Evolutionary conservation across 1,140 invertebrate species (phyloP), one percentile per base, ranked within the genome.

Genomic region (Triops cancriformis): DNA sequence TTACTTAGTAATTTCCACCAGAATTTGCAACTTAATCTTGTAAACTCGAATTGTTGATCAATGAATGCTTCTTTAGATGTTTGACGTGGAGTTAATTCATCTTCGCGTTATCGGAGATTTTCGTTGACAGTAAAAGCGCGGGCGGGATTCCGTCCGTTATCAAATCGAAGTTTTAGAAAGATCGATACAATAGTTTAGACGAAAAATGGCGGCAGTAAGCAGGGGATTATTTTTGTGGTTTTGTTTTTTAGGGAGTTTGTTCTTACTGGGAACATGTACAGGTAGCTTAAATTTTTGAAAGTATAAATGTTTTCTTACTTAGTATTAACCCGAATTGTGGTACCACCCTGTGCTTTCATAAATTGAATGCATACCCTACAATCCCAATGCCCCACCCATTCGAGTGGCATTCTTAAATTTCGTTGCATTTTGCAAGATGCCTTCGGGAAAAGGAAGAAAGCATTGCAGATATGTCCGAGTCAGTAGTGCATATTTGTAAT

Each of bases 131-230:
- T 2, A n/a, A 37, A 37, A 37, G 31, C 31, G 31, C 31, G 31
- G 31, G 31, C 7, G 31, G 31, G 31, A n/a, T n/a, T n/a, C 43
- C 23, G 51, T 14, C 14, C 23, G 23, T n/a, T 64, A 64, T 23
- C 6, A 64, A n/a, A 18, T 64, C 51, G 51, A 64, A 0, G 14
- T 64, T 7, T 18, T 6, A 18, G 18, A 5, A 4, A 23, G 18
- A 10, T 64, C 51, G 51, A 64, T 64, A 64, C 23, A 14, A 64
- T 64, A 64, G 23, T 14, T 5, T 64, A 64, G 14, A 64, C 23
- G 51, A 64, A 23, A 64, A 64, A 64, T 64, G 51, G 51, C 51
- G 51, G 51, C 51, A 64, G 51, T 64, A n/a, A 64, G 51, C 23
- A 64, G 51, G 51, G 51, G 51, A 12, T 64, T 64, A 23, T 64